Base-by-base conservation (phyloP, 2,797 vertebrate genomes). In the Semotilus atromaculatus region DNA sequence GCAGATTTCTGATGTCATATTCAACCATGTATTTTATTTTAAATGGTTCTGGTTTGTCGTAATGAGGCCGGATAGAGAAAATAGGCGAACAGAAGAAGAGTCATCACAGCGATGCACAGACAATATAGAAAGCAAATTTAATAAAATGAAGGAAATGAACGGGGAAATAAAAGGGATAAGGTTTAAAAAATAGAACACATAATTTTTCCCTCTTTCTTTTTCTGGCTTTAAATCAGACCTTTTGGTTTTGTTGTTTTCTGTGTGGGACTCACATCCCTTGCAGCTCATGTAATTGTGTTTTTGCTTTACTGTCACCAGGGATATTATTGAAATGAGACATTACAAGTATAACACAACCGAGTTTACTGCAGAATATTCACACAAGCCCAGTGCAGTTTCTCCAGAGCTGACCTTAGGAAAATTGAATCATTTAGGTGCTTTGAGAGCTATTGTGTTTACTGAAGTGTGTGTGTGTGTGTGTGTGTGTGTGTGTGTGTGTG, bases 281-380 rank as follows among this genome's bases (percentile, higher is more conserved):
- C 14, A 64, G 71, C 71, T 53, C 58, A 7, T 67, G 72, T 66
- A 75, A 75, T 83, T 75, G 81, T 66, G 81, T 75, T 83, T 64
- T 40, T 51, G 58, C 60, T 64, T 29, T 7, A 38, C 68, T 62
- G 72, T 75, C 81, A 67, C 58, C 45, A 53, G 72, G 71, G 81
- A 75, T 31, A 7, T 31, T 34, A 19, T 45, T 45, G 43, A 48
- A 82, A 74, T 51, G 29, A 82, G 81, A 66, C 58, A 51, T 83
- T 83, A 29, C 71, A 21, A 34, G 19, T 53, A 66, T 51, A 83
- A 73, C 29, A 11, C 58, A 36, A 38, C 9, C 43, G 21, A 75
- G 18, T 45, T 23, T 51, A 48, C 14, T 34, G 81, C 38, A n/a
- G 81, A 38, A 51, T 67, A 83, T 83, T 75, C 43, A 82, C 81